Evolutionary conservation across 2,888 invertebrate genomes (phyloP).

Genomic region (Drosophila ustulata): DNA sequence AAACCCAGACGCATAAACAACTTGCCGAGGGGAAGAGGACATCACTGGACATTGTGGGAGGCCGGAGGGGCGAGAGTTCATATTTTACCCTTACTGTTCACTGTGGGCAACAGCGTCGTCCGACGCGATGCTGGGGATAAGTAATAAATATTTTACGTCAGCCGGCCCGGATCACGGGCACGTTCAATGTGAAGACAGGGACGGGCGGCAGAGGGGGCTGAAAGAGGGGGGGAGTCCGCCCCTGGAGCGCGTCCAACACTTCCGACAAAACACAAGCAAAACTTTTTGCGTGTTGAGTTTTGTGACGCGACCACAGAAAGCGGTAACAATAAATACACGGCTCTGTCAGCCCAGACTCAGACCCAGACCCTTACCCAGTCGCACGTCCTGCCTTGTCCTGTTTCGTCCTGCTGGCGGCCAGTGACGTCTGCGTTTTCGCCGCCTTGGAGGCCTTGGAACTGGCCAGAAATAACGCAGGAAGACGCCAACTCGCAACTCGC

Average conservation of each 20-base stretch:
- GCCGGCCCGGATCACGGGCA: constrained; percentile 54
- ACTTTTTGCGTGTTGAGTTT: constrained; percentile 52
- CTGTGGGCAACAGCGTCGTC: constrained; percentile 38
- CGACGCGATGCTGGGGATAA: constrained; percentile 54
- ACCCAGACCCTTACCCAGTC: neutral
- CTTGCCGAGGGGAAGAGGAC: constrained; percentile 37
- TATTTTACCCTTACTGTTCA: constrained; percentile 65
- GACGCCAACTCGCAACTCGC: constrained; percentile 34
- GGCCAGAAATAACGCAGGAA: constrained; percentile 45
- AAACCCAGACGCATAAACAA: constrained; percentile 71
- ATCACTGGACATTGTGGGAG: constrained; percentile 42
- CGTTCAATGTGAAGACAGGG: constrained; percentile 15
- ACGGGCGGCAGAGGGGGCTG: neutral
- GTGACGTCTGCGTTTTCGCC: constrained; percentile 15
- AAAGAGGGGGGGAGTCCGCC: neutral
- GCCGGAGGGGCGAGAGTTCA: constrained; percentile 41
- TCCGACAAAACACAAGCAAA: constrained; percentile 42
- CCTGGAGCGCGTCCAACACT: constrained; percentile 29
- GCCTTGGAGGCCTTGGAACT: constrained; percentile 2
- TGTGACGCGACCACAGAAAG: constrained; percentile 62
- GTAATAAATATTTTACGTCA: constrained; percentile 77
- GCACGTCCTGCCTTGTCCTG: constrained; percentile 6
- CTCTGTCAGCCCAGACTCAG: constrained; percentile 37
- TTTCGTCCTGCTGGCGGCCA: constrained; percentile 12
- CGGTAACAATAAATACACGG: constrained; percentile 76